Conservation (phyloP, 2,113 vertebrate species). For the Osmerus mordax region DNA sequence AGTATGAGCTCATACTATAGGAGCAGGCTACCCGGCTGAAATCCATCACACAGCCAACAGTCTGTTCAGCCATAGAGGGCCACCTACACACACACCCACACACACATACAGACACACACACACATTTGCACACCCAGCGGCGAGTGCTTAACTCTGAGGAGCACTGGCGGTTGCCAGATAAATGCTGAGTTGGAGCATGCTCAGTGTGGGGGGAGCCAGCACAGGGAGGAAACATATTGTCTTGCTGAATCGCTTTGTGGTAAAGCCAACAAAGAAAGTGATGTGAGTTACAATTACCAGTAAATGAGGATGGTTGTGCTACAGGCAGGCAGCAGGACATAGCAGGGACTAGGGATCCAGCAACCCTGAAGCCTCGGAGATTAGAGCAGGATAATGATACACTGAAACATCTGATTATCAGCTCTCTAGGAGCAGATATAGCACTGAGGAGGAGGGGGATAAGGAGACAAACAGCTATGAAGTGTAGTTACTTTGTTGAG, state of each 20-base stretch:
- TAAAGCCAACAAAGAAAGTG: not conserved
- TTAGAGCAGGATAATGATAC: too few species aligned
- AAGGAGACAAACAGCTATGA: too few species aligned
- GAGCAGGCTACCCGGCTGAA: not conserved
- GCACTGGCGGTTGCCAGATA: not conserved
- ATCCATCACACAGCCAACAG: not conserved
- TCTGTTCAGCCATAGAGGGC: not conserved
- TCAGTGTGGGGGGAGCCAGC: not conserved
- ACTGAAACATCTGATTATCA: too few species aligned
- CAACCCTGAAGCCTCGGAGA: too few species aligned
- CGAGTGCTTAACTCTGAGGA: not conserved
- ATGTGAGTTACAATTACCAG: not conserved
- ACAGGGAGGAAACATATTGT: not conserved
- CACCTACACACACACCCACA: not conserved
- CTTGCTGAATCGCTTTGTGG: not conserved
- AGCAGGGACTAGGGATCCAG: not conserved
- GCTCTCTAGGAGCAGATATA: too few species aligned
- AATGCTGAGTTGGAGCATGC: not conserved
- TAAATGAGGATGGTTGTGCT: not conserved
- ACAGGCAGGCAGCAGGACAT: not conserved
- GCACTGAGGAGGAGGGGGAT: too few species aligned
- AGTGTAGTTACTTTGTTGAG: too few species aligned
- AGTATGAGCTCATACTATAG: not conserved
- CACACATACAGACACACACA: not conserved
- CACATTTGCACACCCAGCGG: not conserved